These are phyloP conservation scores for Denticeps clupeoides DNA, from an alignment of 2,797 vertebrate species.

Conservation along the genomic window DNA sequence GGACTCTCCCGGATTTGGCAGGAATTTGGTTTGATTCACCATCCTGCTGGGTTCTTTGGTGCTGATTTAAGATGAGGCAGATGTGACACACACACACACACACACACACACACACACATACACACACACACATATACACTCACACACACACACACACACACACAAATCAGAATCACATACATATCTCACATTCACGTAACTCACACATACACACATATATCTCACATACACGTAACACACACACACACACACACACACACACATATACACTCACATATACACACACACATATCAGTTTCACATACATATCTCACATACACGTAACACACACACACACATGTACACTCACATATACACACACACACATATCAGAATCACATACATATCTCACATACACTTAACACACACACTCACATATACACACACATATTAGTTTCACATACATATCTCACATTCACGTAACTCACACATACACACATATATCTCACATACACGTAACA, in stretches of 20 bases:
- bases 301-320: neutral
- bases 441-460: conserved; percentile 24
- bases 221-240: no score
- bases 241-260: neutral
- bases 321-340: neutral
- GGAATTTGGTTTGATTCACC: no score
- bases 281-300: no score
- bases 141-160: conserved; percentile 16
- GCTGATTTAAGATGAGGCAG: no score
- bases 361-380: conserved; percentile 19
- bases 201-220: neutral
- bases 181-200: conserved; percentile 25
- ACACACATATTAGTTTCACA: neutral
- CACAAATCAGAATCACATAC: neutral
- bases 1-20: no score
- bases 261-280: neutral
- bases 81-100: neutral
- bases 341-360: neutral
- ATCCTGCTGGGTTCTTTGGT: no score
- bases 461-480: neutral
- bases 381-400: neutral
- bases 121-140: neutral
- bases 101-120: neutral
- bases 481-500: neutral
- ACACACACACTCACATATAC: neutral